phyloP scores from a whole-genome alignment of 2,113 vertebrate genomes.

The Cynoglossus semilaevis region DNA sequence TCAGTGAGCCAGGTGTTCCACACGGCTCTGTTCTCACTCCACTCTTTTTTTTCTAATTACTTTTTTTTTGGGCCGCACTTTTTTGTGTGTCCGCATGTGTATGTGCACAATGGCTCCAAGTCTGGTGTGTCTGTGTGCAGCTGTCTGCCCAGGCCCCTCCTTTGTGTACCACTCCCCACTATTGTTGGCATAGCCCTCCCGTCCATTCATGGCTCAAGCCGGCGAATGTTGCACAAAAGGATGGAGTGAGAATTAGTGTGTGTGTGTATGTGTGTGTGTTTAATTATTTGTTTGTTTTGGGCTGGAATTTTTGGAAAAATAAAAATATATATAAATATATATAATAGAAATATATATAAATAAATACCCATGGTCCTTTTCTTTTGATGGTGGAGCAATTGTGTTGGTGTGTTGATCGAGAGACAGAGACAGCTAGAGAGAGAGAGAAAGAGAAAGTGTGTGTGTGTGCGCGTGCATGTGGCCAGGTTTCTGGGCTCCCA shows the following conservation, averaged over 20 bases:
- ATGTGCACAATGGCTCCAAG: conserved; percentile 82
- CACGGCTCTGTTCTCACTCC: conserved; percentile 68
- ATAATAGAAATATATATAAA: no score
- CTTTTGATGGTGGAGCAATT: no score
- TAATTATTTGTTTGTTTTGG: conserved; percentile 1
- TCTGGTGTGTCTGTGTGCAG: conserved; percentile 88
- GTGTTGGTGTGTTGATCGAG: no score
- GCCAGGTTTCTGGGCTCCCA: conserved; percentile 23
- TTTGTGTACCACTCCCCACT: conserved; percentile 81
- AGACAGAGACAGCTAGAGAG: conserved; percentile 15
- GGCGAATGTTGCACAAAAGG: conserved; percentile 71
- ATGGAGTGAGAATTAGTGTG: conserved; percentile 18
- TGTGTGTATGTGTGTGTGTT: conserved; percentile 15
- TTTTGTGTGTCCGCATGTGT: conserved; percentile 14
- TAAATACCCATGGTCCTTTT: no score
- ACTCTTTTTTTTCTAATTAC: conserved; percentile 6
- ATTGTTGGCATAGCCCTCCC: conserved; percentile 59
- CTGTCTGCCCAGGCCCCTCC: conserved; percentile 83
- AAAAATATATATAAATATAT: no score
- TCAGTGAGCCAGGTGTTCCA: conserved; percentile 91
- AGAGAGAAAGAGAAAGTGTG: conserved; percentile 32
- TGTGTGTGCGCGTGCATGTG: conserved; percentile 15
- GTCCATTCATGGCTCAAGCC: conserved; percentile 85
- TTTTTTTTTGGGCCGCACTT: conserved; percentile 32
- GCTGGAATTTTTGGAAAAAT: no score